phyloP scores from a whole-genome alignment of 2,888 invertebrate species.

The Caenorhabditis macrosperma region DNA sequence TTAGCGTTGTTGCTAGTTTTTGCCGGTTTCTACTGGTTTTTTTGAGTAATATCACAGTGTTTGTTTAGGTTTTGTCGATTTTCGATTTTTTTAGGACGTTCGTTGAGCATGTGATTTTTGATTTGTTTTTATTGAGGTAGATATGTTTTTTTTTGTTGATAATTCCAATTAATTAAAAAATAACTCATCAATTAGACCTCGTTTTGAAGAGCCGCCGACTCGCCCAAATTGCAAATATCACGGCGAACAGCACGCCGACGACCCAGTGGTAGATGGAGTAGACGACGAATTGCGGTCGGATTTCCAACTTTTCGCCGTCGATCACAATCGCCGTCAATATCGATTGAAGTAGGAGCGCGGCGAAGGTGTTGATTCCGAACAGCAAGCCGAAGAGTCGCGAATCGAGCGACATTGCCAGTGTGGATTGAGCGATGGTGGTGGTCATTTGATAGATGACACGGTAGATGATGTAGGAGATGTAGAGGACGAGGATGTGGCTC shows the following conservation, averaged over 20 bases:
- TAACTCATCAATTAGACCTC: neutral
- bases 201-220: slow-evolving; percentile 19
- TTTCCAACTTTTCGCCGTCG: slow-evolving; percentile 77
- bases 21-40: too few species aligned
- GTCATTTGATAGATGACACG: slow-evolving; percentile 74
- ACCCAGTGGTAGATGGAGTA: slow-evolving; percentile 68
- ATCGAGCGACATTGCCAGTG: slow-evolving; percentile 88
- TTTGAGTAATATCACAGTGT: too few species aligned
- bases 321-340: slow-evolving; percentile 86
- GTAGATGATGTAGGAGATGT: slow-evolving; percentile 71
- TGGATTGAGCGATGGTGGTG: slow-evolving; percentile 83
- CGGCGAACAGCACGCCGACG: slow-evolving; percentile 22
- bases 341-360: slow-evolving; percentile 88
- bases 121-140: too few species aligned
- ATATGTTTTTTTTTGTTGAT: too few species aligned
- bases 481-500: slow-evolving; percentile 84
- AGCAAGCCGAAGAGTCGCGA: slow-evolving; percentile 92
- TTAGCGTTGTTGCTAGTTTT: too few species aligned
- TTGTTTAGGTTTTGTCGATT: too few species aligned
- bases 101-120: too few species aligned
- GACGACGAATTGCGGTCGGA: slow-evolving; percentile 73
- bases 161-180: too few species aligned
- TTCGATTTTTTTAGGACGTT: too few species aligned
- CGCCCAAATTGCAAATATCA: slow-evolving; percentile 27
- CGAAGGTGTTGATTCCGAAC: slow-evolving; percentile 91